These are phyloP conservation scores for Urosaurus nigricauda DNA, from an alignment of 2,797 vertebrate species.

Conservation along the genomic window DNA sequence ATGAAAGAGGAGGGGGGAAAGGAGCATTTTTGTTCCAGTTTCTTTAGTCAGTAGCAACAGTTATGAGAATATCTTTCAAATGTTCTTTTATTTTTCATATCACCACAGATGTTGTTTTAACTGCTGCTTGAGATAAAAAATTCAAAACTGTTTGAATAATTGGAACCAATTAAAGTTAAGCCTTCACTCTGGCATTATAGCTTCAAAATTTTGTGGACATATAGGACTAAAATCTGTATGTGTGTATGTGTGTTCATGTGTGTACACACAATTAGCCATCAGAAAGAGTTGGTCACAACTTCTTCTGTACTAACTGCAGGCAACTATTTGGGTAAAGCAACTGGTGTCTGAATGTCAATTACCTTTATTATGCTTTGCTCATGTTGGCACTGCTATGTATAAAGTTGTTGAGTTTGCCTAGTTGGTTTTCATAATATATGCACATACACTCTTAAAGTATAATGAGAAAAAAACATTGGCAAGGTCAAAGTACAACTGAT, in stretches of 20 bases:
- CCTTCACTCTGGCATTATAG: not conserved
- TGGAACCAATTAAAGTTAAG: not conserved
- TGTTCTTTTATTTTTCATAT: not conserved
- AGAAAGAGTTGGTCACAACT: too few relatives aligned
- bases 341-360: not conserved
- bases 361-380: not conserved
- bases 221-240: too few relatives aligned
- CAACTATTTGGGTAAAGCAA: not conserved
- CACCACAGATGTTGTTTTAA: not conserved
- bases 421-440: not conserved
- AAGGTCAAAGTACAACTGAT: not conserved
- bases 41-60: conserved; percentile 22
- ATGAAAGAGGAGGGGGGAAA: not conserved
- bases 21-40: not conserved
- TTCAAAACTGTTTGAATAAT: conserved; percentile 2
- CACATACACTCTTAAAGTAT: not conserved
- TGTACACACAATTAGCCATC: too few relatives aligned
- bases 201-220: not conserved
- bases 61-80: conserved; percentile 25
- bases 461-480: not conserved
- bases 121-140: not conserved
- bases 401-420: not conserved
- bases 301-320: too few relatives aligned
- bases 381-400: not conserved
- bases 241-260: too few relatives aligned